Evolutionary conservation across 2,113 vertebrate genomes (phyloP).

Genomic region (Stomatorhinus ivindoensis): DNA sequence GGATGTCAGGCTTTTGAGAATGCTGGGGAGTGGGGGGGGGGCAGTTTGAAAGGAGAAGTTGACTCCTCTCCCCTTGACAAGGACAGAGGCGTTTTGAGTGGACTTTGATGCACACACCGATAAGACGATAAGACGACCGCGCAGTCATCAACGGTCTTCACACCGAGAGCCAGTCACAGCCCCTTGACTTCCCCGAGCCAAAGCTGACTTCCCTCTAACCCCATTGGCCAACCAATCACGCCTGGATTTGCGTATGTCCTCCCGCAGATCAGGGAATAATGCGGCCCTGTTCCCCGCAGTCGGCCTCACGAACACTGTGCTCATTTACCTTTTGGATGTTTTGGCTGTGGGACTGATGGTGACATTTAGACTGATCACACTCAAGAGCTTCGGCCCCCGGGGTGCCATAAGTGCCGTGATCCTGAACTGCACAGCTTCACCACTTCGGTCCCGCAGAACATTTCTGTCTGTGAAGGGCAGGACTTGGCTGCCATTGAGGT

Average conservation of each 20-base stretch:
- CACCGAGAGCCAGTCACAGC: neutral
- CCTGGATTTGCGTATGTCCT: neutral
- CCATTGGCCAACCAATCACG: neutral
- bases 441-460: neutral
- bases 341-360: neutral
- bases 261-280: neutral
- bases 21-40: neutral
- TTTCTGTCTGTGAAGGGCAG: neutral
- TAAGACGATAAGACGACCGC: neutral
- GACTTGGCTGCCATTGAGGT: neutral
- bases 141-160: neutral
- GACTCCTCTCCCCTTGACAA: neutral
- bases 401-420: neutral
- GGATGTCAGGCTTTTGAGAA: neutral
- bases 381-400: neutral
- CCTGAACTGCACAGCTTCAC: neutral
- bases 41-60: neutral
- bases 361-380: conserved; percentile 11
- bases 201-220: neutral
- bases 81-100: neutral
- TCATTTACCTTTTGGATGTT: neutral
- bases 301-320: neutral
- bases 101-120: neutral
- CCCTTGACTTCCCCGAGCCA: neutral
- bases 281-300: neutral